These are phyloP conservation scores for Tetramorium bicarinatum DNA, from an alignment of 2,888 invertebrate species.

Conservation along the genomic window DNA sequence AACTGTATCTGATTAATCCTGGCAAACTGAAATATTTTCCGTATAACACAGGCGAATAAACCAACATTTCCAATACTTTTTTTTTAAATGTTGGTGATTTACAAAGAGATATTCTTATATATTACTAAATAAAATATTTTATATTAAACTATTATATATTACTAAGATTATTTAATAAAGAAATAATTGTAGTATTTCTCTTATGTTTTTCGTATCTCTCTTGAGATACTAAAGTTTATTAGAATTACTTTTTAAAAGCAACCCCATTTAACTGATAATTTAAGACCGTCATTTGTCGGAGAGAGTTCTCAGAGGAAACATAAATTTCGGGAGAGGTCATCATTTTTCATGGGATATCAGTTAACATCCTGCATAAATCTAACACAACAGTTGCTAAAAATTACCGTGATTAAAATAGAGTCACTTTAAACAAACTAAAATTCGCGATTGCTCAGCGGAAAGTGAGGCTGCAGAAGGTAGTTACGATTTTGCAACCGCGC, in stretches of 20 bases:
- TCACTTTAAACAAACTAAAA: conserved; percentile 31
- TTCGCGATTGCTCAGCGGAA: background rate
- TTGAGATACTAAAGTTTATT: background rate
- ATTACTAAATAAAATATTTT: background rate
- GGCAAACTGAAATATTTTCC: conserved; percentile 1
- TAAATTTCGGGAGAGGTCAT: conserved; percentile 8
- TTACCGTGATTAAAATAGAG: conserved; percentile 21
- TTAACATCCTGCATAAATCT: conserved; percentile 10
- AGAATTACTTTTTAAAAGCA: conserved; percentile 1
- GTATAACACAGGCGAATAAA: background rate
- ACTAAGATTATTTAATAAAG: background rate
- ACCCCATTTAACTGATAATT: conserved; percentile 10
- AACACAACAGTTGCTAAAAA: conserved; percentile 11
- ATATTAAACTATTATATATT: too few species aligned
- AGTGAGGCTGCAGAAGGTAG: conserved; percentile 4
- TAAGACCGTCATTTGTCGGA: background rate
- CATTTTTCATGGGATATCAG: conserved; percentile 5
- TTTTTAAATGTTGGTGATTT: background rate
- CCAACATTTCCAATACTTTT: background rate
- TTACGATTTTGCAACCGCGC: conserved; percentile 64
- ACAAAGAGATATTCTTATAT: conserved; percentile 2
- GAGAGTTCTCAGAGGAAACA: conserved; percentile 6
- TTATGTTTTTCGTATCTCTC: background rate
- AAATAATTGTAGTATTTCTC: background rate
- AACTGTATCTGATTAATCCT: conserved; percentile 21